phyloP scores from a whole-genome alignment of 1,140 invertebrate genomes.

The Drosophila asahinai region DNA sequence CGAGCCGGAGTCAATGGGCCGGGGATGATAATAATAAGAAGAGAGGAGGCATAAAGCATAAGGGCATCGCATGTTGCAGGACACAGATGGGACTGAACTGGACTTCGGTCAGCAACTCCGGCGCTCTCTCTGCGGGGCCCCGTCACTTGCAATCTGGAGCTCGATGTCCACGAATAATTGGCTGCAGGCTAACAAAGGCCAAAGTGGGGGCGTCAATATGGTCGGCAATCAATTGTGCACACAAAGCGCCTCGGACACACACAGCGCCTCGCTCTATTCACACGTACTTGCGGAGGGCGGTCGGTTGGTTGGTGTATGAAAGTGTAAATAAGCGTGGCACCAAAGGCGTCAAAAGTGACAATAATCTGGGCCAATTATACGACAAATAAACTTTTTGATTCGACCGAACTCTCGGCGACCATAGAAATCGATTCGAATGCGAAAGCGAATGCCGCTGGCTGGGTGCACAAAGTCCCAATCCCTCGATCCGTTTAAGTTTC shows the following conservation, averaged over 20 bases:
- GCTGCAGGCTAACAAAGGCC: constrained; percentile 67
- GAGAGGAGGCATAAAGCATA: background rate
- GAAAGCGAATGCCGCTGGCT: constrained; percentile 8
- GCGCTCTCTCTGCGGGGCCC: constrained; percentile 22
- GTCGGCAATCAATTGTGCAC: constrained; percentile 74
- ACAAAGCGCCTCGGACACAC: constrained; percentile 47
- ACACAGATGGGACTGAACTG: constrained; percentile 13
- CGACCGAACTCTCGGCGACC: background rate
- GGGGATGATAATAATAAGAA: constrained; percentile 20
- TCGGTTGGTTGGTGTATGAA: constrained; percentile 26
- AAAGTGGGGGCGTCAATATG: constrained; percentile 32
- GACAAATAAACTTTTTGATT: constrained; percentile 66
- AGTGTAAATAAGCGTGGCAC: constrained; percentile 56
- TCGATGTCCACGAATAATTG: constrained; percentile 71
- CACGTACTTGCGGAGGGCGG: constrained; percentile 36
- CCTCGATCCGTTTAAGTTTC: constrained; percentile 26
- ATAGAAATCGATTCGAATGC: constrained; percentile 31
- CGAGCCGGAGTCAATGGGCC: constrained; percentile 22
- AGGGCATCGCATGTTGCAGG: constrained; percentile 15
- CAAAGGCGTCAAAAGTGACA: constrained; percentile 45
- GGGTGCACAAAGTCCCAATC: constrained; percentile 23
- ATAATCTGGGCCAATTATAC: constrained; percentile 59
- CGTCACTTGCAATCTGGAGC: constrained; percentile 56
- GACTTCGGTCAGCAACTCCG: constrained; percentile 14
- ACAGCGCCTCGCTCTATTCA: constrained; percentile 42